Evolutionary conservation across 1,140 invertebrate genomes (phyloP).

Genomic region (Paralvinella palmiformis): DNA sequence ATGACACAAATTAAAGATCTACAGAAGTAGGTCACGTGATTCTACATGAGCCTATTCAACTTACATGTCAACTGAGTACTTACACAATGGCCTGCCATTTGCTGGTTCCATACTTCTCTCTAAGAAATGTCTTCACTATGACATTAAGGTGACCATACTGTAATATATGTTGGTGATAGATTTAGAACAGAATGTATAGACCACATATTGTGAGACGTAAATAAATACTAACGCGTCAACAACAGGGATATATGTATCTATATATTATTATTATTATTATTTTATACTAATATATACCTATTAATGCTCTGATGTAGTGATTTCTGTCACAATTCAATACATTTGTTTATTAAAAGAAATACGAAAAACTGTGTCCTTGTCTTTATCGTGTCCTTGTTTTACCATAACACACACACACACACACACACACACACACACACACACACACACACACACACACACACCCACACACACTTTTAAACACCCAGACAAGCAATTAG

Average conservation of each 20-base stretch:
- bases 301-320: not conserved
- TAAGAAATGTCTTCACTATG: constrained; percentile 18
- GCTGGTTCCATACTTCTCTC: not conserved
- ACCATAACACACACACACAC: too few relatives aligned
- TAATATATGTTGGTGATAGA: constrained; percentile 9
- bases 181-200: not conserved
- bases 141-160: constrained; percentile 30
- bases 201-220: not conserved
- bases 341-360: constrained; percentile 18
- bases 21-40: too few relatives aligned
- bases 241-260: not conserved
- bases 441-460: too few relatives aligned
- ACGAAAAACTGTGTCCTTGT: too few relatives aligned
- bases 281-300: too few relatives aligned
- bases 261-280: not conserved
- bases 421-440: too few relatives aligned
- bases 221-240: not conserved
- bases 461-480: too few relatives aligned
- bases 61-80: too few relatives aligned
- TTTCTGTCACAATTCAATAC: not conserved
- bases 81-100: not conserved
- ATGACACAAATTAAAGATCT: too few relatives aligned
- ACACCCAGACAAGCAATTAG: too few relatives aligned
- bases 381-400: too few relatives aligned
- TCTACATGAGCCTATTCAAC: too few relatives aligned